Evolutionary conservation across 1,140 invertebrate genomes (phyloP).

Genomic region (Magallana angulata): DNA sequence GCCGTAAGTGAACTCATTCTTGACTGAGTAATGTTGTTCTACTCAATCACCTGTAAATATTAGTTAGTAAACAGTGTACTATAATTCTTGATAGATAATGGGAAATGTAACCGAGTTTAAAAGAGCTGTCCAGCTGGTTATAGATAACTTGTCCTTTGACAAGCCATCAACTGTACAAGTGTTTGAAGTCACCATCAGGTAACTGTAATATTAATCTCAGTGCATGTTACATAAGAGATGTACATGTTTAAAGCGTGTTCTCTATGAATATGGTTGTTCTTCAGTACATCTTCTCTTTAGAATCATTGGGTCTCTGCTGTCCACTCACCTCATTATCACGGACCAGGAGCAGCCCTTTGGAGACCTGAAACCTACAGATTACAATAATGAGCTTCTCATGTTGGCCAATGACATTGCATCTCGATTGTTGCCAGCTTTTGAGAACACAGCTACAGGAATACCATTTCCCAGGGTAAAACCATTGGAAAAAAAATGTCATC

Average conservation of each 20-base stretch:
- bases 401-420: conserved; percentile 84
- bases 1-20: conserved; percentile 77
- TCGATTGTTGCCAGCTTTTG: conserved; percentile 84
- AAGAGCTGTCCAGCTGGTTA: conserved; percentile 83
- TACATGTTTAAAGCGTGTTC: background rate
- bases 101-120: conserved; percentile 83
- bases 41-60: background rate
- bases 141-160: conserved; percentile 84
- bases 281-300: conserved; percentile 73
- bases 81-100: conserved; percentile 77
- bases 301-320: conserved; percentile 84
- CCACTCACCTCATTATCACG: conserved; percentile 85
- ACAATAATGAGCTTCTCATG: conserved; percentile 83
- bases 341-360: conserved; percentile 84
- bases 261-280: background rate
- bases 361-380: conserved; percentile 82
- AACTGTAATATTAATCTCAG: conserved; percentile 42
- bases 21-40: background rate
- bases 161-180: conserved; percentile 86
- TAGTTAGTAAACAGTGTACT: background rate
- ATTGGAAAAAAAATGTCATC: background rate
- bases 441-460: conserved; percentile 81
- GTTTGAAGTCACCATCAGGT: conserved; percentile 87
- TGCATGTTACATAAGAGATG: no score
- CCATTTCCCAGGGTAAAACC: conserved; percentile 83